Base-by-base conservation (phyloP, 2,888 invertebrate genomes). In the Rugalucina vietnamica region DNA sequence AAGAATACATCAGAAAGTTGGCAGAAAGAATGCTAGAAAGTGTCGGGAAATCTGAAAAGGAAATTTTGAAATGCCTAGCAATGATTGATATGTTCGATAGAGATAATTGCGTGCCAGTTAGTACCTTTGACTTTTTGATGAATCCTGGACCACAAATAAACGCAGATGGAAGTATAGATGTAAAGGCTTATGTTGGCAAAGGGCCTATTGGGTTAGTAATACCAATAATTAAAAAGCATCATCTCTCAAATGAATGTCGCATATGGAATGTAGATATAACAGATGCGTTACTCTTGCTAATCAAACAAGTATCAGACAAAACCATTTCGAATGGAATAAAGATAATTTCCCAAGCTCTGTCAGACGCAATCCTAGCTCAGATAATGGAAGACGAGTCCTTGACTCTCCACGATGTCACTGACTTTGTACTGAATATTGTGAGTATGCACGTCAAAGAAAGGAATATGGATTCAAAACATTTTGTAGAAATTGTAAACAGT, bases 281-380 rank as follows among this genome's bases (percentile, higher is more conserved):
- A 29, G 37, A 69, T 73, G 72, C 80, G n/a, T 54, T 80, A 75
- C 21, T 27, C 10, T 36, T 76, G 32, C 29, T 79, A 8, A 76
- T 79, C 37, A 37, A 75, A 24, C 76, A 70, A 37, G 39, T 39
- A 24, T 36, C 54, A 27, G 78, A 54, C n/a, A 27, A 3, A 24
- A 73, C 72, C n/a, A 72, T 57, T 54, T 36, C 57, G 12, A 74
- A 75, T 21, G 49, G 54, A 36, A 39, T 85, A 10, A 76, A 32
- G 14, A 76, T 85, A 29, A 72, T 85, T 29, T 85, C 79, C 24
- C 81, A 79, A 65, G 71, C 76, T 10, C 39, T 85, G n/a, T 81
- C 85, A 18, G 76, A 70, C 39, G 34, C 76, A 5, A 65, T 85
- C 14, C 57, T 82, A 34, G 43, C 60, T 0, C 57, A 65, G 24